Base-by-base conservation (phyloP, 2,797 vertebrate species). In the Naso thynnoides region DNA sequence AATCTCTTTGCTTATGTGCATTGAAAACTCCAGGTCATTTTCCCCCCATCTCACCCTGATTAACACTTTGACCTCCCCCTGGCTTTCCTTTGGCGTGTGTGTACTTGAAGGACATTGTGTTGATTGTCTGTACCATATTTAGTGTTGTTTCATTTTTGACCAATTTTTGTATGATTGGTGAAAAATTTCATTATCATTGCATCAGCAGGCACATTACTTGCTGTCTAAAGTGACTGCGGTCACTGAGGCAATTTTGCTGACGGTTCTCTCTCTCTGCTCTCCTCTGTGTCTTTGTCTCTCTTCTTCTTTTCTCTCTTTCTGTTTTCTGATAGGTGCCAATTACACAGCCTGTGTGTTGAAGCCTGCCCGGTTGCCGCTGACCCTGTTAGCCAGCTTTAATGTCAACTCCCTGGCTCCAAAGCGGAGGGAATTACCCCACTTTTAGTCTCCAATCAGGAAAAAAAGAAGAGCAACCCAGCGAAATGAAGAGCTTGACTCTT, bases 391-490 rank as follows among this genome's bases (percentile, higher is more conserved):
- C 88, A n/a, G 87, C 83, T 85, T 93, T 91, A 92, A 94, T 94
- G 94, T 91, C 82, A 90, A 91, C 90, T 89, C 90, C 57, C 76
- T 47, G 83, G 85, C 82, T 82, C 81, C 86, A 66, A 81, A 92
- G 89, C 94, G 91, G 71, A 90, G 93, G 96, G 94, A 96, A 94
- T 94, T 94, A 93, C 92, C 85, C 90, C 91, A 1, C 70, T 86
- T 81, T 82, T 80, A 93, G 92, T 88, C 84, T 93, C 87, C 93
- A 90, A 90, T 89, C 81, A 91, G 57, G 89, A 60, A 60, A 74
- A 78, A 74, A 74, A 77, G 73, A 84, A 70, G 84, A 89, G 73
- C 86, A 64, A 75, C 70, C 23, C 67, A 54, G 78, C 79, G 71
- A 83, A 87, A 90, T 88, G 83, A 81, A 84, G 90, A 87, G 85